Evolutionary conservation across 2,113 vertebrate genomes (phyloP).

Genomic region (Oreochromis niloticus): DNA sequence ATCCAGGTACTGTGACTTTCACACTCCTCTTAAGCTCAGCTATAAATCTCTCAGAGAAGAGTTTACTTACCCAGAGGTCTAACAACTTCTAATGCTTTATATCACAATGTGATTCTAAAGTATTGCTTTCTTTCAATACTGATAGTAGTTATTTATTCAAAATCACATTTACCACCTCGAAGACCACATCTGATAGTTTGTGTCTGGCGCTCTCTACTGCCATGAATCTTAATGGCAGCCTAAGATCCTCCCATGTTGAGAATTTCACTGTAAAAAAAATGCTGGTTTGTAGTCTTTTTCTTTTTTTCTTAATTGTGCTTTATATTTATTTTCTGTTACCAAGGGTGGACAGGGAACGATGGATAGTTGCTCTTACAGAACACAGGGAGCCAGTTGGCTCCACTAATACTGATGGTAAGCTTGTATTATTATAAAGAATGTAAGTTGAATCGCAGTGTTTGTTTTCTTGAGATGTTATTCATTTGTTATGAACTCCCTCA

Average conservation of each 20-base stretch:
- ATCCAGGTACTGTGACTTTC: constrained; percentile 68
- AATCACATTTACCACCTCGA: not conserved
- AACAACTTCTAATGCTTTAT: not conserved
- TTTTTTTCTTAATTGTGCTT: not conserved
- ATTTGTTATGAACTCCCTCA: not conserved
- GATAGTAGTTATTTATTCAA: not conserved
- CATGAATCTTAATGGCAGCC: not conserved
- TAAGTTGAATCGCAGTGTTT: not conserved
- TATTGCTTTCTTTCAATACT: not conserved
- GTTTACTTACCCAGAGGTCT: not conserved
- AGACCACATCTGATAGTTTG: not conserved
- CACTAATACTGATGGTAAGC: constrained; percentile 76
- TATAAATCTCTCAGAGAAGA: not conserved
- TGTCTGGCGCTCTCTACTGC: constrained; percentile 55
- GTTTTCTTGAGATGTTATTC: not conserved
- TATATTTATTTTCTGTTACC: not conserved
- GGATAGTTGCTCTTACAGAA: constrained; percentile 80
- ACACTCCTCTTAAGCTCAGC: not conserved
- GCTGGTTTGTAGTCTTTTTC: not conserved
- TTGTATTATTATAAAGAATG: not conserved
- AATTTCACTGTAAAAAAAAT: not conserved
- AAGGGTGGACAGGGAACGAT: constrained; percentile 87
- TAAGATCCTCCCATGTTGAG: not conserved
- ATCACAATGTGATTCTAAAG: not conserved
- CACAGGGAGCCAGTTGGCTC: constrained; percentile 50